Percentiles rank a stretch among this genome's conserved stretches.
Evolutionary conservation across 1,140 invertebrate genomes (phyloP).

Genomic region (Ips nitidus): DNA sequence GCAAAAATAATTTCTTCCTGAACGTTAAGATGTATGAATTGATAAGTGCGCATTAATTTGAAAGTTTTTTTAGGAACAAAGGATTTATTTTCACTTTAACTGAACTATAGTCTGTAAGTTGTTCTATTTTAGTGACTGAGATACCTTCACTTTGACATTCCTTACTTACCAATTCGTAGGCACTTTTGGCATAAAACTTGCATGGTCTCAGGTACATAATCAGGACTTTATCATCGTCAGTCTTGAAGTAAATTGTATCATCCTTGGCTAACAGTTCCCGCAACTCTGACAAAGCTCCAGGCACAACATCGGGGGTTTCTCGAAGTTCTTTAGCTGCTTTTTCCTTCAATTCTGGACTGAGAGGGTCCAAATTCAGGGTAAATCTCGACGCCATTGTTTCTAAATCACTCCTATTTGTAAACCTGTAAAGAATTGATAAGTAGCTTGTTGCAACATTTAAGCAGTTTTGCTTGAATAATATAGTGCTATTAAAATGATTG

Average conservation of each 20-base stretch:
- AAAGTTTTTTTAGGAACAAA: too few relatives aligned
- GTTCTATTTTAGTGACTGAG: too few relatives aligned
- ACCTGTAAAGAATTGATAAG: background rate
- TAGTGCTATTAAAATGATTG: background rate
- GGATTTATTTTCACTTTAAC: background rate
- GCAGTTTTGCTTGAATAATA: background rate
- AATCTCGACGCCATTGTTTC: slow-evolving; percentile 10
- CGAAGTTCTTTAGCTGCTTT: slow-evolving; percentile 66
- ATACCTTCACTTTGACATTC: background rate
- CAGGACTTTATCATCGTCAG: slow-evolving; percentile 70
- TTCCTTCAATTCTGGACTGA: slow-evolving; percentile 50
- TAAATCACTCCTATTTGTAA: background rate
- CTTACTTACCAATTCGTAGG: slow-evolving; percentile 66
- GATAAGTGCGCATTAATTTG: too few relatives aligned
- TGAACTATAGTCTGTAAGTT: too few relatives aligned
- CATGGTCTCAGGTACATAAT: slow-evolving; percentile 74
- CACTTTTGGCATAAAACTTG: slow-evolving; percentile 79
- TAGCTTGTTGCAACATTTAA: background rate
- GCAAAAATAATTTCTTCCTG: too few relatives aligned
- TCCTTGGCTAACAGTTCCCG: slow-evolving; percentile 64
- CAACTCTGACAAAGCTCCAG: slow-evolving; percentile 61
- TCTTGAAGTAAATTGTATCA: slow-evolving; percentile 62
- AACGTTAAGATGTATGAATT: too few relatives aligned
- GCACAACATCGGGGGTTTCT: slow-evolving; percentile 65
- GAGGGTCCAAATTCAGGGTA: slow-evolving; percentile 23